These are phyloP conservation scores for Ceratosolen solmsi DNA, from an alignment of 1,140 invertebrate genomes.

Conservation along the genomic window DNA sequence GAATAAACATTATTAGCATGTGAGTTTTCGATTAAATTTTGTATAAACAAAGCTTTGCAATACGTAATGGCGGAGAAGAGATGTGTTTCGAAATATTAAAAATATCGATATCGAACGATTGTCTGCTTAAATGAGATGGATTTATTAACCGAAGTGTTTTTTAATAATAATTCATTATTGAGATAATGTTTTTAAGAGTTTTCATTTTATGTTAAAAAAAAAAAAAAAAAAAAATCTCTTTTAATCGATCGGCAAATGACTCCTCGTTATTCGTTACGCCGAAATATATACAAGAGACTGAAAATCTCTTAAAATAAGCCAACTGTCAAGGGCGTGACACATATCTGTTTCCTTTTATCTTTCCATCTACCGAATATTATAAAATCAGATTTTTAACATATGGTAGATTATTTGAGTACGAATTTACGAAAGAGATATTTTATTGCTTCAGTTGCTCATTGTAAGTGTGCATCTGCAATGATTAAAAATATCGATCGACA, in stretches of 20 bases:
- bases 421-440: too few species aligned
- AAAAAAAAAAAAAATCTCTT: background rate
- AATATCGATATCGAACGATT: background rate
- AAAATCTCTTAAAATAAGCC: too few species aligned
- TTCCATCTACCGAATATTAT: background rate
- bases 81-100: background rate
- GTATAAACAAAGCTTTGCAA: background rate
- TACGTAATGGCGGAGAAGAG: background rate
- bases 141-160: background rate
- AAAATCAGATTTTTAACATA: background rate
- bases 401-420: too few species aligned
- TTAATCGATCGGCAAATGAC: background rate
- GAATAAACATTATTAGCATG: background rate
- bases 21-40: slow-evolving; percentile 20
- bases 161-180: background rate
- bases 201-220: too few species aligned
- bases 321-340: slow-evolving; percentile 12
- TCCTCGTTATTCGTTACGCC: background rate
- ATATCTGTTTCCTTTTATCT: background rate
- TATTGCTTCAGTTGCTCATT: too few species aligned
- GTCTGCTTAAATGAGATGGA: background rate
- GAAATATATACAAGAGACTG: background rate
- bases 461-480: too few species aligned
- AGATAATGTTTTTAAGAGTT: background rate
- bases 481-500: too few species aligned